Conservation (phyloP, 1,140 invertebrate genomes). For the Camponotus floridanus region DNA sequence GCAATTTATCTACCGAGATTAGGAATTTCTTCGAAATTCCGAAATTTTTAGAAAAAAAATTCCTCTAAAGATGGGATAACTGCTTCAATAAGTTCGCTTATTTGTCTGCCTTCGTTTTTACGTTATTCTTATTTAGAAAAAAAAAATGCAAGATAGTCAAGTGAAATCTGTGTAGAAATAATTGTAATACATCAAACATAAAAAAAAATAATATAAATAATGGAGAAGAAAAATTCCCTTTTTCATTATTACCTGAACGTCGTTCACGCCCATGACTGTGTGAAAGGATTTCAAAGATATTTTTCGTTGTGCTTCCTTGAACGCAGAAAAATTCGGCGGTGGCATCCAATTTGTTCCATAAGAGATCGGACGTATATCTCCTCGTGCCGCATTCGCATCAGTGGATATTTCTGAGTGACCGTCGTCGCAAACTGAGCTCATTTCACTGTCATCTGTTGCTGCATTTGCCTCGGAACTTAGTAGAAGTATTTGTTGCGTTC, state of each 20-base stretch:
- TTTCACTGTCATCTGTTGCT: slow-evolving; percentile 76
- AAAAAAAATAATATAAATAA: background rate
- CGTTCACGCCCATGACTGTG: slow-evolving; percentile 61
- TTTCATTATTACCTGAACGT: slow-evolving; percentile 36
- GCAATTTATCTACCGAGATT: background rate
- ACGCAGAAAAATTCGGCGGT: slow-evolving; percentile 71
- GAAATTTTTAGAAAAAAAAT: background rate
- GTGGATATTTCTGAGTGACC: slow-evolving; percentile 73
- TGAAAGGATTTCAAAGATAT: slow-evolving; percentile 71
- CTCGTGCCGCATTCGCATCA: slow-evolving; percentile 35
- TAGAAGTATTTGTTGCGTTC: background rate
- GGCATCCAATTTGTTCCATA: slow-evolving; percentile 75
- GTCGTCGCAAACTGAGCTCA: slow-evolving; percentile 75
- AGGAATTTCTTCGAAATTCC: background rate
- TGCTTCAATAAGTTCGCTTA: background rate
- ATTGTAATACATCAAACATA: background rate
- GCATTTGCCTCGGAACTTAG: background rate
- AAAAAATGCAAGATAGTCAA: background rate
- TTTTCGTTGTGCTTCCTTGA: slow-evolving; percentile 73
- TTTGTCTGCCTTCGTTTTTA: background rate
- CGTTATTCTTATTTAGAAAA: background rate
- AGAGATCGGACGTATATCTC: slow-evolving; percentile 72
- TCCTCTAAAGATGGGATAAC: background rate
- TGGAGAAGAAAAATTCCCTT: background rate
- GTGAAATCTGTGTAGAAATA: background rate